Conservation (phyloP, 2,888 invertebrate species). For the Amphimallon solstitiale region DNA sequence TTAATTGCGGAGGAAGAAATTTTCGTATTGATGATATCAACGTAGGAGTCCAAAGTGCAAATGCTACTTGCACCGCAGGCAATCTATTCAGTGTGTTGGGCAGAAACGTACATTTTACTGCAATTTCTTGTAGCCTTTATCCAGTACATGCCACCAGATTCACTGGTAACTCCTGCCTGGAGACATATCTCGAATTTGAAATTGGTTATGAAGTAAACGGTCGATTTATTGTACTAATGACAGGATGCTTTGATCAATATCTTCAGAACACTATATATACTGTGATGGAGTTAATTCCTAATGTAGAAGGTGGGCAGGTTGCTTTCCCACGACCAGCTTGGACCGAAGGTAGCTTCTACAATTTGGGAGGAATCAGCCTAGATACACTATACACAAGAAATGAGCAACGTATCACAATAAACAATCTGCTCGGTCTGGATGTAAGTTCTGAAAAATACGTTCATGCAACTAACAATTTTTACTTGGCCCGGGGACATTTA, state of each 20-base stretch:
- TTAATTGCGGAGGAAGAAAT: slow-evolving; percentile 47
- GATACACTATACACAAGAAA: slow-evolving; percentile 54
- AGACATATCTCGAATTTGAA: slow-evolving; percentile 58
- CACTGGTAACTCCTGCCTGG: slow-evolving; percentile 63
- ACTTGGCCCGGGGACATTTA: slow-evolving; percentile 70
- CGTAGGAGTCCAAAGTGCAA: slow-evolving; percentile 27
- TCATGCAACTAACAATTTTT: slow-evolving; percentile 57
- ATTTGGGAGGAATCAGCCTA: slow-evolving; percentile 52
- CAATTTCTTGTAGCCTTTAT: slow-evolving; percentile 59
- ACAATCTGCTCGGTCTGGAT: slow-evolving; percentile 52
- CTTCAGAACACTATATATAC: slow-evolving; percentile 67
- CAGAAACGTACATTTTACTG: slow-evolving; percentile 56
- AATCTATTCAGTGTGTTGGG: slow-evolving; percentile 43
- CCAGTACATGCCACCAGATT: slow-evolving; percentile 61
- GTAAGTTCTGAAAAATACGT: slow-evolving; percentile 61
- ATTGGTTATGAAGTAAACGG: slow-evolving; percentile 66
- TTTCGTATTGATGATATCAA: slow-evolving; percentile 39
- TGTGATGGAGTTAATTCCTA: slow-evolving; percentile 63
- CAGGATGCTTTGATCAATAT: slow-evolving; percentile 67
- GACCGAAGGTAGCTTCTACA: slow-evolving; percentile 65
- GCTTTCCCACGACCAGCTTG: slow-evolving; percentile 65
- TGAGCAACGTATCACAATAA: slow-evolving; percentile 55
- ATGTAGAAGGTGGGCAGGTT: slow-evolving; percentile 64
- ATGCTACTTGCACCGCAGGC: slow-evolving; percentile 44
- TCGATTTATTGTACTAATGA: slow-evolving; percentile 64